Base-by-base conservation (phyloP, 2,113 vertebrate genomes). In the Rhea pennata region DNA sequence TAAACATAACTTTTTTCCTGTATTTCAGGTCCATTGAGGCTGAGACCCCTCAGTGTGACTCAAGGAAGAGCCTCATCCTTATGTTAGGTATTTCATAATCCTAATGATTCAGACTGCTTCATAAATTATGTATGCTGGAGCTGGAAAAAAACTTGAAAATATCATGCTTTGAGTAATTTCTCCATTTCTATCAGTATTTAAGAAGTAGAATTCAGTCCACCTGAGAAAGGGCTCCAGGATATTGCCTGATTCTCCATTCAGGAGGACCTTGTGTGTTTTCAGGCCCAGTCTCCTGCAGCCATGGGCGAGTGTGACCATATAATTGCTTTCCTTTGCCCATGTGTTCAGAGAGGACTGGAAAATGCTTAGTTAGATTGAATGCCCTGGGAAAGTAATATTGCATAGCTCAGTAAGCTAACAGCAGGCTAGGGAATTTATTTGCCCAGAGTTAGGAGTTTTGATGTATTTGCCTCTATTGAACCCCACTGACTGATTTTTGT, bases 301-400 rank as follows among this genome's bases (percentile, higher is more conserved):
- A 44, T 75, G 84, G 44, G 46, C 73, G 79, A 26, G 66, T 0
- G 0, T 73, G 81, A 81, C 90, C 56, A 4, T 59, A 62, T 85
- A 85, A 87, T 88, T 88, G 40, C 78, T 93, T 79, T 91, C 23
- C 65, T 81, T 93, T 84, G 39, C n/a, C 24, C 58, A 17, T 69
- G 48, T 73, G 73, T 66, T 73, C 29, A 76, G 70, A 48, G 67
- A 70, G 59, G 40, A 70, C 84, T 92, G 74, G 78, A 85, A 92
- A 84, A 66, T 31, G 83, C 36, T 29, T 64, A 31, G 7, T 61
- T 50, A 61, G 44, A 22, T 20, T 66, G 50, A 92, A 70, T 46
- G 36, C 4, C 44, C 46, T 17, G 53, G 54, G 66, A 87, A 92
- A 88, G 44, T 27, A 78, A 5, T 83, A 90, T 88, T 88, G 86